Evolutionary conservation across 2,888 invertebrate genomes (phyloP), one percentile per base, ranked within the genome.

Genomic region (Carpatolechia fugitivella): DNA sequence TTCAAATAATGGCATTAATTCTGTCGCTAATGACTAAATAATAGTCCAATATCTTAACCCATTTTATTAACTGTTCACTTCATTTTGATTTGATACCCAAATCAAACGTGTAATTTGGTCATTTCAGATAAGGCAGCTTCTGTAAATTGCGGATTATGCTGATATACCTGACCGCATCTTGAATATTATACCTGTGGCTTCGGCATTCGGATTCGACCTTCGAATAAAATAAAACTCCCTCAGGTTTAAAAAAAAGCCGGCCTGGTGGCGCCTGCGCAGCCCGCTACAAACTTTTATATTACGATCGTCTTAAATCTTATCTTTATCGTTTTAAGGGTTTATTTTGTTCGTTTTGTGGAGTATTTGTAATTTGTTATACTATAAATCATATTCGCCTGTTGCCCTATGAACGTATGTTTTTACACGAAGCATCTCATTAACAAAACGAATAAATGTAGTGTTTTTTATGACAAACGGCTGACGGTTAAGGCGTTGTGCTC

Each of bases 381-480:
- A 86, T 88, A 87, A 87, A 88, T 88, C 88, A 89, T 87, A 83
- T 84, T 80, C 77, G 78, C 78, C 72, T 74, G 74, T 72, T 68
- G 72, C 74, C 77, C 76, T 70, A 74, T 68, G 79, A 81, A 85
- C 80, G 77, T 70, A 74, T 82, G 83, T 85, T 85, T 85, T 84
- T 83, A 85, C 83, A 86, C 83, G 70, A 79, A 79, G 76, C 76
- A 79, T 62, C 62, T 69, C 74, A 76, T 76, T 72, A 75, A 76
- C 74, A 75, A 81, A 81, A 78, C 73, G 75, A 72, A 80, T 84
- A 79, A 81, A 78, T 79, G 76, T 68, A 63, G 66, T 66, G 69
- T 65, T 63, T 69, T 65, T 60, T 66, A 70, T 75, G 73, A 79
- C 68, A 78, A 75, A 80, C 74, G 72, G 69, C 69, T 74, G 76